These are phyloP conservation scores for Eueides isabella DNA, from an alignment of 1,140 invertebrate species.

Conservation along the genomic window DNA sequence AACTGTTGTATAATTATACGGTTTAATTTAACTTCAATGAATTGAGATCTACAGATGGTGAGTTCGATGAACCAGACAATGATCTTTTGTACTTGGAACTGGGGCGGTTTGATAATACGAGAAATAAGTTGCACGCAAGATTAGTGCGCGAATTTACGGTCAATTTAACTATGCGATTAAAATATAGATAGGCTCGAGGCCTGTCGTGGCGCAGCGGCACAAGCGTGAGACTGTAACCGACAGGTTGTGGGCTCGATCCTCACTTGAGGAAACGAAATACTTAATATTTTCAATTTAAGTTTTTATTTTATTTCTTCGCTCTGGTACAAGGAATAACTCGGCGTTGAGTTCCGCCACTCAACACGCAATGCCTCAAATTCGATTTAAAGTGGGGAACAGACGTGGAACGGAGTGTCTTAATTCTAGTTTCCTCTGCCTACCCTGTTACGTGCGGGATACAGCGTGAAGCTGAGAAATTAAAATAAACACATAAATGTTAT, in stretches of 20 bases:
- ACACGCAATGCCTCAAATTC: too few species aligned
- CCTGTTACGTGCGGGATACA: not conserved
- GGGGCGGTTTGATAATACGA: conserved; percentile 1
- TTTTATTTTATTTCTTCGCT: too few species aligned
- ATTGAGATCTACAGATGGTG: conserved; percentile 14
- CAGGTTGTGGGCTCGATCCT: too few species aligned
- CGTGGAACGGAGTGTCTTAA: not conserved
- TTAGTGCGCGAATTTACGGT: not conserved
- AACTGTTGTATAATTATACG: conserved; percentile 10
- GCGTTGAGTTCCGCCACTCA: too few species aligned
- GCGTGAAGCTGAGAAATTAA: not conserved
- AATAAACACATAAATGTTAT: too few species aligned
- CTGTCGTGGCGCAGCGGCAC: too few species aligned
- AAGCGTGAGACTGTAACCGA: too few species aligned
- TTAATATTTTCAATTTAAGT: too few species aligned
- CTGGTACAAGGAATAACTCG: too few species aligned
- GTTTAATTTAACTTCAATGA: conserved; percentile 12
- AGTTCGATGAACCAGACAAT: conserved; percentile 19
- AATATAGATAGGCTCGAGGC: too few species aligned
- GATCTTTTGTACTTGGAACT: conserved; percentile 18
- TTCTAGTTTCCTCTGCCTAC: not conserved
- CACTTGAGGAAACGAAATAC: too few species aligned
- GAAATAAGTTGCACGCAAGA: conserved; percentile 4
- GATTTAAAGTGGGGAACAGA: not conserved
- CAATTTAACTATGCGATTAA: too few species aligned